Evolutionary conservation across 2,888 invertebrate species (phyloP), one percentile per base, ranked within the genome.

Genomic region (Thera britannica): DNA sequence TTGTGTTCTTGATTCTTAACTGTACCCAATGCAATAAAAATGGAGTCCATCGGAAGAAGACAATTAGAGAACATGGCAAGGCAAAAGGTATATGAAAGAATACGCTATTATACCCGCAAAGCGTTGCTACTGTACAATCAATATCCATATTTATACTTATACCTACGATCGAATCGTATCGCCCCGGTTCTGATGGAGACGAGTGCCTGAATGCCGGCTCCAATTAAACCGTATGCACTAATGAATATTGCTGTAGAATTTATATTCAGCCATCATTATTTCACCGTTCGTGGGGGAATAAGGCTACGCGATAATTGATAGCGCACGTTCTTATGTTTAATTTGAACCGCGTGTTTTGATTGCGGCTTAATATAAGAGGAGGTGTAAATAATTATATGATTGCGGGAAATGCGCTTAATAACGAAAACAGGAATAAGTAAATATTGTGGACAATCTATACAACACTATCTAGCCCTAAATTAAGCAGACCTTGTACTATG

Each of bases 191-290:
- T 44, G 65, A 52, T 52, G 62, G 62, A 54, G 55, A 62, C 60
- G 55, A 58, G 65, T 48, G 48, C 67, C 62, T 56, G 51, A 61
- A 58, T 48, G 56, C 66, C n/a, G 71, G 65, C 57, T 72, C 72
- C 75, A 75, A 75, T 75, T 75, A 75, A 74, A 71, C 62, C 69
- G 74, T 72, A 71, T 75, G 75, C 74, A 74, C 71, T 75, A 71
- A 75, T 76, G 72, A 76, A 75, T 75, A 74, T 72, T 68, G 72
- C 71, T 70, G 62, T 67, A 49, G 63, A 70, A 66, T 72, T 72
- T 72, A 72, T 75, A 72, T 70, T 71, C 74, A 69, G 70, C 68
- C 74, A 71, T 75, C 73, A 75, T 75, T 74, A 75, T 69, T 74
- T 65, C 62, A 67, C 52, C 67, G 70, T 67, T 70, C 71, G 68